A percentile compares a stretch with the other conserved stretches of the same genome.
Evolutionary conservation across 2,888 invertebrate genomes (phyloP).

Genomic region (Andrena hattorfiana): DNA sequence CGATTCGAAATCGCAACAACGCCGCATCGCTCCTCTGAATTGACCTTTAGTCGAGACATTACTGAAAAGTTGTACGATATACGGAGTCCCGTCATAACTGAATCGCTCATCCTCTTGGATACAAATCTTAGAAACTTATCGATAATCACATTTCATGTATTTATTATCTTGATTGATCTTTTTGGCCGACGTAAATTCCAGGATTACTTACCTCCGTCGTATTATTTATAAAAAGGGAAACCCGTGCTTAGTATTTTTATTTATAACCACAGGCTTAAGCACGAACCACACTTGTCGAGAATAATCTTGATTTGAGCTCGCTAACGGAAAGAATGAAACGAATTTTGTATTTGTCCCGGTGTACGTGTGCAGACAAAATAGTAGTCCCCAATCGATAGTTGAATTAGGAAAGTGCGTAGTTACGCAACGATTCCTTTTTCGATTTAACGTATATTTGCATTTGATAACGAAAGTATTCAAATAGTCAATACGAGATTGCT

Average conservation of each 20-base stretch:
- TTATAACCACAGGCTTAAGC: neutral
- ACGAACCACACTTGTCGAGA: neutral
- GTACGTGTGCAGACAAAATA: neutral
- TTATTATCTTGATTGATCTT: constrained; percentile 10
- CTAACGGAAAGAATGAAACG: neutral
- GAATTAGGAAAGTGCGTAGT: constrained; percentile 11
- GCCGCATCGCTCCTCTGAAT: too few relatives aligned
- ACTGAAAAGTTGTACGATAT: neutral
- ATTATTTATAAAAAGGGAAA: neutral
- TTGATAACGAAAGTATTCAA: neutral
- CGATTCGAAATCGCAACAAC: too few relatives aligned
- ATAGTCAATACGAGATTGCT: neutral
- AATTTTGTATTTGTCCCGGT: neutral
- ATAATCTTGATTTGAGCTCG: constrained; percentile 11
- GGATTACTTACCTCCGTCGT: neutral
- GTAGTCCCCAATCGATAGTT: neutral
- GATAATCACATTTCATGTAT: neutral
- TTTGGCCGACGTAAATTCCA: neutral
- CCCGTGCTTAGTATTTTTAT: constrained; percentile 11
- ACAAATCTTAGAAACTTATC: constrained; percentile 5
- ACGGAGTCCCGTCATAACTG: neutral
- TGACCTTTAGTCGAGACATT: neutral
- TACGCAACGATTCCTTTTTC: neutral
- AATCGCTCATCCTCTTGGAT: neutral
- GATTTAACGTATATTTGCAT: neutral